Conservation (phyloP, 2,113 vertebrate species). For the Mormoops blainvillei region DNA sequence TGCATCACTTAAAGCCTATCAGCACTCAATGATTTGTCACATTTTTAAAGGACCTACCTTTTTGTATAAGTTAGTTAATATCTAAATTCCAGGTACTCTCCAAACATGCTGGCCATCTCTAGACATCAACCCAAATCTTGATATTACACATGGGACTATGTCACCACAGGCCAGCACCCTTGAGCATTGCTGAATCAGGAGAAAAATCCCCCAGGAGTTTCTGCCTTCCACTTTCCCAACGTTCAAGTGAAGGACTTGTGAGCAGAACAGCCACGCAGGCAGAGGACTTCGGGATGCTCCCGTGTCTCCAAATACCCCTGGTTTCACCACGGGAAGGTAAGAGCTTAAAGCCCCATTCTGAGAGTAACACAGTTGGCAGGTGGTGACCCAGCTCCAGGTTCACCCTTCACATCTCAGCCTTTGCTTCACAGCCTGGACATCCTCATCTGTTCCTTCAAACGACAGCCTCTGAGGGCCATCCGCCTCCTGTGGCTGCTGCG, state of each 20-base stretch:
- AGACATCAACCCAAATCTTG: not conserved
- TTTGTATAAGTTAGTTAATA: not conserved
- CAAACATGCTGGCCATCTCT: not conserved
- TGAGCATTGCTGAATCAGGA: slow-evolving; percentile 29
- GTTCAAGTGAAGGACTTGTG: not conserved
- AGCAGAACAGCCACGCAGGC: not conserved
- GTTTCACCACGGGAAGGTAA: not conserved
- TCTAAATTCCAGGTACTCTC: slow-evolving; percentile 45
- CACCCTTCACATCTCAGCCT: not conserved
- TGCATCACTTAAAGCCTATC: not conserved
- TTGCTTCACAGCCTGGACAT: not conserved
- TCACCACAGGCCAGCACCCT: not conserved
- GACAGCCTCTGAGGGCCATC: not conserved
- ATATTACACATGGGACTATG: slow-evolving; percentile 20
- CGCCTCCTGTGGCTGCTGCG: not conserved
- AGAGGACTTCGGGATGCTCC: not conserved
- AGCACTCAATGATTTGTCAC: not conserved
- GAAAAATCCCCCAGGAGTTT: slow-evolving; percentile 44
- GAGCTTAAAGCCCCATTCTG: not conserved
- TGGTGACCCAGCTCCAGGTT: not conserved
- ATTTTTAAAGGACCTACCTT: not conserved
- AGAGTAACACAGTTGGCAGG: not conserved
- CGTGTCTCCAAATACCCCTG: not conserved
- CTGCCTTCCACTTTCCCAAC: slow-evolving; percentile 18
- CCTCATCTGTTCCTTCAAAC: not conserved